Percentiles rank a stretch among this genome's conserved stretches.
phyloP scores from a whole-genome alignment of 2,888 invertebrate species.

The Slavum lentiscoides region DNA sequence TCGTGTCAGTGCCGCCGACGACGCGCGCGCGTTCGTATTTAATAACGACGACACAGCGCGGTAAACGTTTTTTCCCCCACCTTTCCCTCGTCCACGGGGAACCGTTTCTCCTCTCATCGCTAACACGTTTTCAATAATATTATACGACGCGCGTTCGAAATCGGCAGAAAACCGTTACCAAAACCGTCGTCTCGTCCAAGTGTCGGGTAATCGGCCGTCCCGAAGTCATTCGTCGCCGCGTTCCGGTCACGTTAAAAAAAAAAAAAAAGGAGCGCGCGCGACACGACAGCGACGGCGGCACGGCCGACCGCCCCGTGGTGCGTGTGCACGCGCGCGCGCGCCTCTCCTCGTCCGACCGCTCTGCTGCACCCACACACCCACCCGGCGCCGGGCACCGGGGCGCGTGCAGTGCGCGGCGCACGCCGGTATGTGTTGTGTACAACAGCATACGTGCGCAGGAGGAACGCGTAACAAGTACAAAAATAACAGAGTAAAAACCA shows the following conservation, averaged over 20 bases:
- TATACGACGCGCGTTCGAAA: not conserved
- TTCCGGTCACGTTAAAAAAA: no score
- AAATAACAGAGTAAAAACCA: constrained; percentile 14
- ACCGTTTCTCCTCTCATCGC: not conserved
- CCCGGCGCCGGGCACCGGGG: not conserved
- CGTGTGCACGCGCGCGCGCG: constrained; percentile 1
- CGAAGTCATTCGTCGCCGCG: no score
- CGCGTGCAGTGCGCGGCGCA: not conserved
- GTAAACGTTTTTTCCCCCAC: no score
- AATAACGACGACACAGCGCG: not conserved
- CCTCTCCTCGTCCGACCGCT: not conserved
- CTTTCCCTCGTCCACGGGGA: no score
- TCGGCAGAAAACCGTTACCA: no score
- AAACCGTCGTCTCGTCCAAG: not conserved
- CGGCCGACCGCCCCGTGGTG: not conserved
- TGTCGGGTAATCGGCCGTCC: no score
- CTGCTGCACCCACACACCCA: no score
- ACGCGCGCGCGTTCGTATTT: not conserved
- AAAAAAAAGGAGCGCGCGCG: no score
- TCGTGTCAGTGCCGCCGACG: not conserved
- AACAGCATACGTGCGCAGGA: not conserved
- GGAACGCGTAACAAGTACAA: constrained; percentile 41
- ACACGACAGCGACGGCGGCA: not conserved
- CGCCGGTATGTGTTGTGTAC: not conserved
- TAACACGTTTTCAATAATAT: no score